phyloP scores from a whole-genome alignment of 2,113 vertebrate genomes.

The Regulus satrapa region DNA sequence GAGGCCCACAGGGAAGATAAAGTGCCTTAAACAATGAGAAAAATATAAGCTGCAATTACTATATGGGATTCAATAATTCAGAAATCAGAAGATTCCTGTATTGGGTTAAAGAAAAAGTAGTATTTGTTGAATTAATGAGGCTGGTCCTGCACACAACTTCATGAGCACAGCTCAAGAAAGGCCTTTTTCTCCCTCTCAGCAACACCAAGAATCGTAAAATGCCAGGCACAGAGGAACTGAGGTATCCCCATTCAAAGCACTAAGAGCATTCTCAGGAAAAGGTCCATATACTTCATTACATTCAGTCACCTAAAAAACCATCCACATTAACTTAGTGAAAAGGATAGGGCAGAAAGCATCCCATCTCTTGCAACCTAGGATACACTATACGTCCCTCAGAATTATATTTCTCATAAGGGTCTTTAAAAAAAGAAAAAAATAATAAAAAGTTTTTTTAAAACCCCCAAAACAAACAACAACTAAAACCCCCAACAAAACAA shows the following conservation, averaged over 20 bases:
- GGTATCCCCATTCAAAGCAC: not conserved
- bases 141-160: not conserved
- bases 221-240: rapidly evolving
- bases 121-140: not conserved
- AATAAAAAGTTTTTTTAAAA: too few relatives aligned
- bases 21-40: not conserved
- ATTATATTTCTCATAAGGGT: not conserved
- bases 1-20: not conserved
- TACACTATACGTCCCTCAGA: not conserved
- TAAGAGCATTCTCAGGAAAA: not conserved
- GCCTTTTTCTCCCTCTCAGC: not conserved
- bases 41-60: not conserved
- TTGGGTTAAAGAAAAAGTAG: not conserved
- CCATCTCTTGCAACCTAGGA: not conserved
- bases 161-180: not conserved
- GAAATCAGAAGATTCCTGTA: not conserved
- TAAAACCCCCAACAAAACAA: not conserved
- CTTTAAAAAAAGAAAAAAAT: not conserved
- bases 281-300: not conserved
- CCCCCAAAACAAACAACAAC: too few relatives aligned
- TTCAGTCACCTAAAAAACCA: not conserved
- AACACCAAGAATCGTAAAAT: not conserved
- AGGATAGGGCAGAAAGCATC: not conserved
- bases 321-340: not conserved
- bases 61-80: not conserved